phyloP scores from a whole-genome alignment of 2,888 invertebrate genomes.

The Lasius platythorax region DNA sequence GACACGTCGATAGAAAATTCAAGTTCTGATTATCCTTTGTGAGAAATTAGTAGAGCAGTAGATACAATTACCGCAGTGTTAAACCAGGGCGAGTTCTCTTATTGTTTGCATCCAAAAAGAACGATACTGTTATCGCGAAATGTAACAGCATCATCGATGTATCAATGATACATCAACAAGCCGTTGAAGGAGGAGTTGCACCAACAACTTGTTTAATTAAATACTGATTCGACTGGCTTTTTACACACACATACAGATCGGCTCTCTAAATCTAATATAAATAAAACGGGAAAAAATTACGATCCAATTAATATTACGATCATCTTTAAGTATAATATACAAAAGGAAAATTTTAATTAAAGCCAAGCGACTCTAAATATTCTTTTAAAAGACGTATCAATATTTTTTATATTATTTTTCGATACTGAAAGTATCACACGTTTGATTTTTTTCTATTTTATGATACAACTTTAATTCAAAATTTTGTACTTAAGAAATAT shows the following conservation, averaged over 20 bases:
- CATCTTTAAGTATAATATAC: background rate
- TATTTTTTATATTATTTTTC: background rate
- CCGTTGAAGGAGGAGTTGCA: background rate
- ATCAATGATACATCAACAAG: background rate
- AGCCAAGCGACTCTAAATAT: too few relatives aligned
- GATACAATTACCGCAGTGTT: constrained; percentile 15
- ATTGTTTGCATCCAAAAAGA: constrained; percentile 16
- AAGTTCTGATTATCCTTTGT: constrained; percentile 5
- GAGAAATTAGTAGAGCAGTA: constrained; percentile 22
- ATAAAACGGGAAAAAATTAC: background rate
- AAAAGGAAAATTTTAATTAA: background rate
- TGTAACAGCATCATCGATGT: background rate
- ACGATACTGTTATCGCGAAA: constrained; percentile 16
- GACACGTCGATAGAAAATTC: background rate
- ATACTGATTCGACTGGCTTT: background rate
- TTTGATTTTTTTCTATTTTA: background rate
- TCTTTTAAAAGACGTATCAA: background rate
- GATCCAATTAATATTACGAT: background rate
- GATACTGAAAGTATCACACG: background rate
- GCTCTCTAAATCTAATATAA: background rate
- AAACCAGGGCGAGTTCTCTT: background rate
- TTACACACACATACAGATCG: background rate
- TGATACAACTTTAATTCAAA: background rate
- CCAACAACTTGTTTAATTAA: constrained; percentile 11
- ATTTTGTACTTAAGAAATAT: background rate